Base-by-base conservation (phyloP, 2,113 vertebrate genomes). In the Trematomus loennbergii region DNA sequence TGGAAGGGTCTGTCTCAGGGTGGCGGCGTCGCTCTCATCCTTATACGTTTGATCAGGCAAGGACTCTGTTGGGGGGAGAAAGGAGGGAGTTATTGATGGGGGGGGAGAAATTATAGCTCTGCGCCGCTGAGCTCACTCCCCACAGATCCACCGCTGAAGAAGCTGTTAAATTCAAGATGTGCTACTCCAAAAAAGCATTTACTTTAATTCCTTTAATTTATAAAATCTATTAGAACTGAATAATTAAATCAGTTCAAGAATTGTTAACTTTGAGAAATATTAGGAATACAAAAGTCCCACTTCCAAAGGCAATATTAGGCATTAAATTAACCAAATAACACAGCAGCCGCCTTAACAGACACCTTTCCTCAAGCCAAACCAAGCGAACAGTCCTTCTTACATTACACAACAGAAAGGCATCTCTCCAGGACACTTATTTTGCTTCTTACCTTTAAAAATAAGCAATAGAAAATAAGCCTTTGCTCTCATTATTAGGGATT, bases 1-100 rank as follows among this genome's bases (percentile, higher is more conserved):
- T 20, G 98, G 97, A 89, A 97, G 96, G 91, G 97, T 97, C 81
- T 97, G 97, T 96, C 96, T 96, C 90, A 97, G 95, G 88, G 97
- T 97, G 95, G 97, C 95, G 55, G 97, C 95, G 0, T 97, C 97
- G 66, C 97, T 97, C 92, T 97, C 96, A 13, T 98, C 97, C 92
- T 94, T 96, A 85, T 81, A 94, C 12, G 93, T 92, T 58, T 90
- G 95, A 13, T 97, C 96, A 69, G 90, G 96, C 64, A 89, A 92
- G 75, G 92, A 92, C 88, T 97, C 98, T 99, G 84, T 49, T 49
- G 75, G 53, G 54, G 11, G 8, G n/a, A 18, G 11, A 4, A 45
- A 5, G 36, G 52, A 40, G 49, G 76, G 17, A 25, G 71, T 77
- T 82, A 86, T 36, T 67, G 63, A 88, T 20, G 52, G 17, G 2